Base-by-base conservation (phyloP, 2,113 vertebrate genomes). In the Nerophis ophidion region DNA sequence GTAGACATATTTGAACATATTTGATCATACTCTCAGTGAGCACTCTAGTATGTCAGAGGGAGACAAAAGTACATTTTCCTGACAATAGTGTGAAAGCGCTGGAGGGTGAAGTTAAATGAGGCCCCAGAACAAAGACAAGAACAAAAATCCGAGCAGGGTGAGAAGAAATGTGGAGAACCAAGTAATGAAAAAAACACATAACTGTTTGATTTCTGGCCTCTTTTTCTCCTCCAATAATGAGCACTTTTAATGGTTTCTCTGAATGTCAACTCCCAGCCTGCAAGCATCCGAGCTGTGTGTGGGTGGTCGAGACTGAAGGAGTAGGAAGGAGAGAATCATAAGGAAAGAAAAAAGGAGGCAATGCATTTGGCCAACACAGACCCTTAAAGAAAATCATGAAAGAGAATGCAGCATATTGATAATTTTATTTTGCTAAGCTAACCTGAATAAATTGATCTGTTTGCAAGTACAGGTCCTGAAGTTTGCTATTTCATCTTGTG, bases 261-360 rank as follows among this genome's bases (percentile, higher is more conserved):
- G 59, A 70, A 66, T 81, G 70, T 66, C 71, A 77, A 68, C 64
- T 82, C 74, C 74, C 74, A 77, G 78, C 71, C 72, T 80, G 70
- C 61, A 71, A 49, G 66, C 59, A 66, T 56, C 57, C 19, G 46
- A 60, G 65, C 68, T 59, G 69, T 72, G 75, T 63, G 77, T 77
- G 79, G 75, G 79, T 59, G 68, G 79, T 51, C 58, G 48, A 66
- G 60, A 65, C 63, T 34, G 13, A 8, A 48, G 70, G 54, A 65
- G 56, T 44, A 57, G 60, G 40, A 61, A 49, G 55, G 13, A 66
- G 54, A 57, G 57, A 38, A 65, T 61, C 8, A 52, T 14, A 64
- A 49, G 35, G 48, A 26, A 36, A 44, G 40, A 55, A 38, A 26
- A 40, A 15, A 60, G 47, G 13, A 64, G 49, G 38, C 19, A 47